Base-by-base conservation (phyloP, 2,797 vertebrate species). In the Gambelia wislizenii region DNA sequence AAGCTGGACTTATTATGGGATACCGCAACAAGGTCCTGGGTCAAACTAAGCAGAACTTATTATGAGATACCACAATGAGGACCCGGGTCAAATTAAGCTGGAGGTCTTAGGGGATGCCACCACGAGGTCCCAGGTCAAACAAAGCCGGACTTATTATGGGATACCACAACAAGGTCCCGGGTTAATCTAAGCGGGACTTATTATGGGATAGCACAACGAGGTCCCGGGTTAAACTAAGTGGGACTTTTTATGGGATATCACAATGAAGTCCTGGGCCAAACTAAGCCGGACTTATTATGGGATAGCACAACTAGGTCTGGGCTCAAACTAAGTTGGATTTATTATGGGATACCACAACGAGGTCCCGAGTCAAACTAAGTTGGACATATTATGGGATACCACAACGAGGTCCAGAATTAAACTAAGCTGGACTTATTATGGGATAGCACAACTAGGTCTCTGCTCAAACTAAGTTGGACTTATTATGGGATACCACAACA, bases 251-350 rank as follows among this genome's bases (percentile, higher is more conserved):
- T 6, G 56, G 56, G 56, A 14, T 10, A 59, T 10, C 20, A 6
- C 56, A 2, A 59, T 10, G 4, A 59, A 59, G 56, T 59, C 56
- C 13, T 59, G 56, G 13, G 56, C 4, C 56, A 14, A 59, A 59
- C 2, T 59, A 14, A 59, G 3, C 13, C 3, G 56, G 56, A 59
- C 56, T n/a, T n/a, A n/a, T 59, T 59, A 59, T 6, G 56, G 20
- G 56, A 14, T 16, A 59, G 4, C 20, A 6, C 13, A 6, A 59
- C 56, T 87, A 90, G 86, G 90, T 91, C 83, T 72, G 92, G 69
- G n/a, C 33, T 33, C n/a, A 59, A 59, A 59, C 2, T 59, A 14
- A 1, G 3, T 12, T 42, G 7, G 75, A 25, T 25, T 3, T 67
- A 67, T 27, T 30, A 67, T 30, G 22, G 64, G 52, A 54, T 6